Evolutionary conservation across 2,113 vertebrate species (phyloP).

Genomic region (Lagopus leucura): DNA sequence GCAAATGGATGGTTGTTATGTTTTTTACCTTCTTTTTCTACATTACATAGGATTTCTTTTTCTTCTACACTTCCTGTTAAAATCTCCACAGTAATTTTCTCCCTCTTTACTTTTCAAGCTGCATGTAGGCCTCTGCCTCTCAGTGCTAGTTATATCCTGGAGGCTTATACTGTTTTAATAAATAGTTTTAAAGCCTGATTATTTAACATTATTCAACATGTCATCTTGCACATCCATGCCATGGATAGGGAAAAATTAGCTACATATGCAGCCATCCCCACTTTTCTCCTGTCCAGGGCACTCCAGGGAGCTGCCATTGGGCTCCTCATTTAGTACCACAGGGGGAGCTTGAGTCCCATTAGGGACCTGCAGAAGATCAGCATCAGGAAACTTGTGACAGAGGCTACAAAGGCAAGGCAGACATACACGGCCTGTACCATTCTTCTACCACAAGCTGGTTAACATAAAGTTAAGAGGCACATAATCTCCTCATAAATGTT

Average conservation of each 20-base stretch:
- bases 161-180: background rate
- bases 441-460: background rate
- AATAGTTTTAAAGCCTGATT: background rate
- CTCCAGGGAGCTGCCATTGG: background rate
- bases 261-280: background rate
- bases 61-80: background rate
- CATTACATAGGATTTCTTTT: background rate
- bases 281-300: background rate
- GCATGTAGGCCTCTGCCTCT: background rate
- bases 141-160: background rate
- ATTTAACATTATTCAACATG: background rate
- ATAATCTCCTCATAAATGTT: background rate
- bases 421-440: rapidly evolving
- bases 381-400: background rate
- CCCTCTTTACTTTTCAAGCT: background rate
- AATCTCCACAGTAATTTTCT: background rate
- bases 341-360: background rate
- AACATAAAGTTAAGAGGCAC: background rate
- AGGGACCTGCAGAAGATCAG: background rate
- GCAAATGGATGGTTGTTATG: background rate
- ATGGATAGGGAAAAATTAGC: background rate
- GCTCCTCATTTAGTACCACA: background rate
- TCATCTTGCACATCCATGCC: background rate
- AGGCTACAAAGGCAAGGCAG: background rate
- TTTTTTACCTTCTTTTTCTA: background rate